A percentile compares a stretch with the other conserved stretches of the same genome.
phyloP scores from a whole-genome alignment of 2,888 invertebrate genomes.

The Hirudinaria manillensis region DNA sequence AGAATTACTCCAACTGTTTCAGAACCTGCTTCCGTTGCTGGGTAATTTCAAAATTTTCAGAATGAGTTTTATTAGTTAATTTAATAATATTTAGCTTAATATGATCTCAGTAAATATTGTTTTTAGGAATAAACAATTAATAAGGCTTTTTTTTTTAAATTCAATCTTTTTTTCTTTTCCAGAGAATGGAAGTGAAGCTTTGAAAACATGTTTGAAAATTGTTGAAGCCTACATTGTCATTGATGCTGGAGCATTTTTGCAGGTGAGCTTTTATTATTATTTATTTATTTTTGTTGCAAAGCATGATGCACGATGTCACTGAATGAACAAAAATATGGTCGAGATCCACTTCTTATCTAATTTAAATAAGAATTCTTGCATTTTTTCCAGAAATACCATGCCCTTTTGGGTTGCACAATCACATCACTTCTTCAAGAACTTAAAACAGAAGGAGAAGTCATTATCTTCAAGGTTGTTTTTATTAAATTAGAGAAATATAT shows the following conservation, averaged over 20 bases:
- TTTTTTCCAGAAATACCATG: slow-evolving; percentile 1
- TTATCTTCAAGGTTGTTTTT: slow-evolving; percentile 62
- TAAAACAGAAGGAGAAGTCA: slow-evolving; percentile 67
- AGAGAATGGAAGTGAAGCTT: slow-evolving; percentile 77
- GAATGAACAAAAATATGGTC: neutral
- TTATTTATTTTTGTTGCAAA: neutral
- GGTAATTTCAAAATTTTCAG: slow-evolving; percentile 41
- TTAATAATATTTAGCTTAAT: neutral
- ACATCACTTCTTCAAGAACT: slow-evolving; percentile 72
- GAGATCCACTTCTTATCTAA: neutral
- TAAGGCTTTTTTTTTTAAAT: neutral
- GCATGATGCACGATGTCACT: neutral
- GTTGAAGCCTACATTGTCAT: slow-evolving; percentile 75
- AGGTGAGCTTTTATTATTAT: slow-evolving; percentile 42
- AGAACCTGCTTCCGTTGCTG: slow-evolving; percentile 47
- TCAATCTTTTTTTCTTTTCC: neutral
- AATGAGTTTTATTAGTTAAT: too few relatives aligned
- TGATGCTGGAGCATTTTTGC: slow-evolving; percentile 70
- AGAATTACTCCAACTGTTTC: slow-evolving; percentile 60
- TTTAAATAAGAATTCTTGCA: neutral
- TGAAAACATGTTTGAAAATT: slow-evolving; percentile 72
- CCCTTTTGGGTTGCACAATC: slow-evolving; percentile 63
- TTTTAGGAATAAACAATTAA: slow-evolving; percentile 11
- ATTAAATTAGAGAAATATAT: too few relatives aligned
- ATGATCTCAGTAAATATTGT: neutral